Evolutionary conservation across 2,797 vertebrate species (phyloP).

Genomic region (Tympanoctomys barrerae): DNA sequence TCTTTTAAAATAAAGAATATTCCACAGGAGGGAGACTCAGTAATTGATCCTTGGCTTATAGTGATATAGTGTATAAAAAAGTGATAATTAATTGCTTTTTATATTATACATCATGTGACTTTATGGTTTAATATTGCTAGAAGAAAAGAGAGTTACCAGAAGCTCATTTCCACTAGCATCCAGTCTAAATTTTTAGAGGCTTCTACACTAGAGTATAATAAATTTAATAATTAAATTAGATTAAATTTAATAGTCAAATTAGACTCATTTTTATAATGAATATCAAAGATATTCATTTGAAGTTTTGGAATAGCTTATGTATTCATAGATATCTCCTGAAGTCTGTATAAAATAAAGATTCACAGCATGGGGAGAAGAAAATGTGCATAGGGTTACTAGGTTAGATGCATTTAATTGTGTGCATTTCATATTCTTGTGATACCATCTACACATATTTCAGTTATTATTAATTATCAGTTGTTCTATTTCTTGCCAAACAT

Average conservation of each 20-base stretch:
- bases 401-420: not conserved
- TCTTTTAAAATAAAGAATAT: not conserved
- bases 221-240: not conserved
- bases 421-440: not conserved
- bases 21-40: not conserved
- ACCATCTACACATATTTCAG: not conserved
- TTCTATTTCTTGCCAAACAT: not conserved
- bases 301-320: not conserved
- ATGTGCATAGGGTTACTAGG: not conserved
- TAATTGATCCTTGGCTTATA: not conserved
- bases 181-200: not conserved
- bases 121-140: not conserved
- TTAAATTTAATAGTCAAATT: not conserved
- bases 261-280: no score
- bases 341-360: not conserved
- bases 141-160: not conserved
- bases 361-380: not conserved
- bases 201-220: not conserved
- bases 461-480: not conserved
- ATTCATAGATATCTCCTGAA: not conserved
- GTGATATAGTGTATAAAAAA: not conserved
- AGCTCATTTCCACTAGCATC: not conserved
- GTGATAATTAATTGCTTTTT: conserved; percentile 12
- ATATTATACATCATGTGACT: not conserved
- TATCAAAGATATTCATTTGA: not conserved